Conservation (phyloP, 2,888 invertebrate species). For the Panzeria rudis region DNA sequence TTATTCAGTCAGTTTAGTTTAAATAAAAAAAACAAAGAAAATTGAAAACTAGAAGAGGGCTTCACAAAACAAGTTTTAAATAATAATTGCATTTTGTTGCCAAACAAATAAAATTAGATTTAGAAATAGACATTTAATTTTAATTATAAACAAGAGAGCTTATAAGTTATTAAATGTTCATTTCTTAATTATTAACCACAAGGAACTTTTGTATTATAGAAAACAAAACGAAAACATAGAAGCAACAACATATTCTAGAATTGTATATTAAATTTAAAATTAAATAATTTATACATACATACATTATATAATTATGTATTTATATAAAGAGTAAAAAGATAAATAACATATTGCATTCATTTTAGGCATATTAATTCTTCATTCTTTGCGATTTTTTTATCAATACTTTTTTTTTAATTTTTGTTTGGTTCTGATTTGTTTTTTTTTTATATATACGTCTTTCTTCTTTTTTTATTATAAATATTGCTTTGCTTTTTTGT, state of each 20-base stretch:
- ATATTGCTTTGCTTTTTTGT: slow-evolving; percentile 61
- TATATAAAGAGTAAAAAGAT: slow-evolving; percentile 47
- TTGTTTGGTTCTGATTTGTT: slow-evolving; percentile 27
- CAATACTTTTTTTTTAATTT: background rate
- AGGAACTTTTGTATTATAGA: slow-evolving; percentile 64
- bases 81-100: slow-evolving; percentile 26
- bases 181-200: slow-evolving; percentile 30
- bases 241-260: slow-evolving; percentile 60
- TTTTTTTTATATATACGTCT: slow-evolving; percentile 18
- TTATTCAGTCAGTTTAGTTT: slow-evolving; percentile 72
- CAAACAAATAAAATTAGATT: slow-evolving; percentile 31
- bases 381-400: background rate
- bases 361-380: slow-evolving; percentile 35
- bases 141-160: slow-evolving; percentile 6
- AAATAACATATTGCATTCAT: slow-evolving; percentile 53
- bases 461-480: slow-evolving; percentile 43
- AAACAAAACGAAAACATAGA: slow-evolving; percentile 31
- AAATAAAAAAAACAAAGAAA: slow-evolving; percentile 60
- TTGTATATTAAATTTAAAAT: slow-evolving; percentile 46
- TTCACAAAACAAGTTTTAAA: slow-evolving; percentile 49
- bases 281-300: slow-evolving; percentile 47
- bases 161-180: slow-evolving; percentile 26
- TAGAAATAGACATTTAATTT: slow-evolving; percentile 22
- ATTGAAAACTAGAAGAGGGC: slow-evolving; percentile 40
- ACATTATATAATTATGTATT: slow-evolving; percentile 10